Base-by-base conservation (phyloP, 2,113 vertebrate genomes). In the Psittacara wagleri region DNA sequence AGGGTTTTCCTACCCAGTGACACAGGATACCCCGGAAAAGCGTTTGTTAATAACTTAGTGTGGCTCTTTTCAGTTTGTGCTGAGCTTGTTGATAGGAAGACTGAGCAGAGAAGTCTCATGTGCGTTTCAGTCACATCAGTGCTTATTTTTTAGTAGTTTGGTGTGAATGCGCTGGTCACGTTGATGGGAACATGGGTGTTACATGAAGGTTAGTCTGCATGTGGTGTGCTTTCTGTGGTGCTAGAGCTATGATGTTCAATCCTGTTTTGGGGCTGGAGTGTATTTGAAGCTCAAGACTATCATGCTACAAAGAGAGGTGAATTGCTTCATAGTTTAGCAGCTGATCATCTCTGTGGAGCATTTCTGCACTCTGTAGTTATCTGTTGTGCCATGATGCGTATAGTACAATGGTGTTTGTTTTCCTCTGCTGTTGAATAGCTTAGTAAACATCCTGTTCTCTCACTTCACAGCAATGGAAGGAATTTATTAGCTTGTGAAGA, bases 141-240 rank as follows among this genome's bases (percentile, higher is more conserved):
- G 9, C 63, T 52, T 12, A 1, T 25, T 28, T 66, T 31, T 24
- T 25, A 35, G 33, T 13, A 35, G 17, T 51, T 72, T 17, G 64
- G 44, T 23, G 29, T 3, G 9, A n/a, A 9, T 51, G 5, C 57
- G 6, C 51, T 24, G 11, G 11, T 29, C 16, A 0, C 0, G 0
- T 28, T 28, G 44, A 17, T 62, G 31, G 24, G 25, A 63, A 8
- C 2, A 1, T 4, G 57, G 13, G 13, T 39, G 44, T 39, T 61
- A 4, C 5, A 4, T 27, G 14, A 48, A n/a, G 27, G 16, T 41
- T 1, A 41, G 11, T 14, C 49, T 3, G 0, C 3, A 12, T 37
- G n/a, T 9, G 37, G 2, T 44, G n/a, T 14, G 9, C 31, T 29
- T 63, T 57, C 43, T 33, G 8, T 24, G 29, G 16, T 31, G 25